These are phyloP conservation scores for Aelia acuminata DNA, from an alignment of 2,888 invertebrate species.

Conservation along the genomic window DNA sequence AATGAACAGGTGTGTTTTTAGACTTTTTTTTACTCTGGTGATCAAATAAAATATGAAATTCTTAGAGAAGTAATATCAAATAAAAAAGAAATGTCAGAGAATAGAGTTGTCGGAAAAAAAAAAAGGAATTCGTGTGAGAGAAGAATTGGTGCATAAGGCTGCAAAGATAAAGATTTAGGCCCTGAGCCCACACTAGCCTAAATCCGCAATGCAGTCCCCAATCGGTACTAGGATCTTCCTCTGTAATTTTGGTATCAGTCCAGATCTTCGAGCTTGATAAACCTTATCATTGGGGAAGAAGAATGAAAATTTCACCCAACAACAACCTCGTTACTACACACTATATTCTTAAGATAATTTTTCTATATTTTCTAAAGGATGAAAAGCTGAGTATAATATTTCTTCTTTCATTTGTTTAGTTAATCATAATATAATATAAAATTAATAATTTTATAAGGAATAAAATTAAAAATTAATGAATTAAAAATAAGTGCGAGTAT, in stretches of 20 bases:
- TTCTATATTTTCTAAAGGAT: not conserved
- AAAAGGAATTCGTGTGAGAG: not conserved
- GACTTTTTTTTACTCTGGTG: not conserved
- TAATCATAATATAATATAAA: too few species aligned
- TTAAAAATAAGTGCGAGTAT: too few species aligned
- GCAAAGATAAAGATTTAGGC: constrained; percentile 46
- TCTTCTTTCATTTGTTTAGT: not conserved
- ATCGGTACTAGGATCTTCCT: not conserved
- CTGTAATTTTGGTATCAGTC: not conserved
- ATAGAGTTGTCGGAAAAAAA: not conserved
- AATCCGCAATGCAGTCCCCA: constrained; percentile 32
- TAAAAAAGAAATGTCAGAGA: not conserved
- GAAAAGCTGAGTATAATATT: not conserved
- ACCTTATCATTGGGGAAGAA: not conserved
- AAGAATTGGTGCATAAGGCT: not conserved
- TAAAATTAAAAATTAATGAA: too few species aligned
- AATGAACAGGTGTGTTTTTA: not conserved
- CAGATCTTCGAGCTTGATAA: not conserved
- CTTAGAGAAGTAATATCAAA: not conserved
- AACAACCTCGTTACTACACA: not conserved
- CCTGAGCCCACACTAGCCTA: not conserved
- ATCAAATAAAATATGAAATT: not conserved
- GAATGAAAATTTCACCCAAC: too few species aligned
- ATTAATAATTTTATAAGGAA: too few species aligned
- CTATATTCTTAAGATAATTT: not conserved